Base-by-base conservation (phyloP, 2,888 invertebrate species). In the Andrena praecox region DNA sequence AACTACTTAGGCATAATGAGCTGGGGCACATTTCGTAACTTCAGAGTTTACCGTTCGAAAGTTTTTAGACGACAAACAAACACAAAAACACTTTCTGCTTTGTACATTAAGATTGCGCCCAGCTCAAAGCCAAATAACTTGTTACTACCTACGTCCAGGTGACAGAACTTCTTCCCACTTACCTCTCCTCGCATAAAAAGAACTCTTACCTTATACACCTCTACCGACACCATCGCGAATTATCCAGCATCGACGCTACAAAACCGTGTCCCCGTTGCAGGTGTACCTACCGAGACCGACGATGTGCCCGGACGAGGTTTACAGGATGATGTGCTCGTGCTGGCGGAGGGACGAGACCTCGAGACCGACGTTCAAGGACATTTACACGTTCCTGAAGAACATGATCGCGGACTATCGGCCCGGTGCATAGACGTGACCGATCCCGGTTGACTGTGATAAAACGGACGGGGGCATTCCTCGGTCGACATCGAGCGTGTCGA, bases 261-360 rank as follows among this genome's bases (percentile, higher is more conserved):
- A 50, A 42, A 42, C 42, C 42, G 2, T 16, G 1, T 16, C 16
- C 7, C 27, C 7, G 1, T 54, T 64, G 7, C 60, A 95, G 95
- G 93, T 95, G 68, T 93, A 96, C 86, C 95, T 97, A 95, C 97
- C 97, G 88, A 96, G 96, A 90, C 97, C 97, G 59, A 95, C 96
- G 70, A 96, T 97, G 82, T 97, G 97, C 93, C 96, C 97, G 16
- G 95, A 96, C 24, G 96, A 96, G 89, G 96, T 97, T 66, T 97
- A 97, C 94, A 96, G 96, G 86, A 94, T 97, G 85, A 96, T 97
- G 96, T 95, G 96, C 91, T 96, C 96, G 90, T 97, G 96, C 91
- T 96, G 96, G 96, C 95, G 94, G 89, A 93, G 96, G 88, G 96
- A 96, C 91, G 96, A 96, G 88, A 93, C 94, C 52, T 93, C 94